Conservation (phyloP, 1,140 invertebrate species). For the Ceratosolen fusciceps region DNA sequence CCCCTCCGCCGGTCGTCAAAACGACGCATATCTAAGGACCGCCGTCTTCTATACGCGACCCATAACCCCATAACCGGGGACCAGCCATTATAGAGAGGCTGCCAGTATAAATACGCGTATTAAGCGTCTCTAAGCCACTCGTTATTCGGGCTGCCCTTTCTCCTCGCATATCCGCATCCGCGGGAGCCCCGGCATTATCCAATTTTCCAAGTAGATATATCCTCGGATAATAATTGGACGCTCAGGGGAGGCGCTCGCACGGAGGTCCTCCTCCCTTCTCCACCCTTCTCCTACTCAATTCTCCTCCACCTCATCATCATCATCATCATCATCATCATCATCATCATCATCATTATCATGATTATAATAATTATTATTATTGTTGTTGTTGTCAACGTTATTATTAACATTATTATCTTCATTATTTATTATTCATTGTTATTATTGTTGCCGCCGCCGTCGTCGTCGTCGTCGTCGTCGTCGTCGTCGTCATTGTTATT, state of each 20-base stretch:
- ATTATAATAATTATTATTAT: neutral
- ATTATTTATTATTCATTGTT: neutral
- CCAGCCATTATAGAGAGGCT: neutral
- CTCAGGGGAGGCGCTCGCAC: slow-evolving; percentile 54
- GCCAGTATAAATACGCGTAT: slow-evolving; percentile 44
- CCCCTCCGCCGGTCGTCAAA: neutral
- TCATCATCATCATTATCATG: neutral
- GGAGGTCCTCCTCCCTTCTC: slow-evolving; percentile 21
- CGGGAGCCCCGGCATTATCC: slow-evolving; percentile 58
- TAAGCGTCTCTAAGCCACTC: slow-evolving; percentile 44
- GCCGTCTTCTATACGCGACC: neutral
- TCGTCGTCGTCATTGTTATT: too few species aligned
- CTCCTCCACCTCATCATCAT: slow-evolving; percentile 25
- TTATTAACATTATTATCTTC: neutral
- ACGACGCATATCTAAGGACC: neutral
- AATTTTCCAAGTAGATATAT: slow-evolving; percentile 64
- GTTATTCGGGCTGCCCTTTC: slow-evolving; percentile 37
- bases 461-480: too few species aligned
- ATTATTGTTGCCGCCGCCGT: too few species aligned
- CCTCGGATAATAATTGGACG: slow-evolving; percentile 66
- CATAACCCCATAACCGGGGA: slow-evolving; percentile 13
- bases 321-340: slow-evolving; percentile 28
- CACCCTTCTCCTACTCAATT: too few species aligned
- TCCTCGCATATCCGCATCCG: slow-evolving; percentile 12
- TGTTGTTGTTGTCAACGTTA: neutral